These are phyloP conservation scores for Ischnus inquisitorius DNA, from an alignment of 2,888 invertebrate species.

Conservation along the genomic window DNA sequence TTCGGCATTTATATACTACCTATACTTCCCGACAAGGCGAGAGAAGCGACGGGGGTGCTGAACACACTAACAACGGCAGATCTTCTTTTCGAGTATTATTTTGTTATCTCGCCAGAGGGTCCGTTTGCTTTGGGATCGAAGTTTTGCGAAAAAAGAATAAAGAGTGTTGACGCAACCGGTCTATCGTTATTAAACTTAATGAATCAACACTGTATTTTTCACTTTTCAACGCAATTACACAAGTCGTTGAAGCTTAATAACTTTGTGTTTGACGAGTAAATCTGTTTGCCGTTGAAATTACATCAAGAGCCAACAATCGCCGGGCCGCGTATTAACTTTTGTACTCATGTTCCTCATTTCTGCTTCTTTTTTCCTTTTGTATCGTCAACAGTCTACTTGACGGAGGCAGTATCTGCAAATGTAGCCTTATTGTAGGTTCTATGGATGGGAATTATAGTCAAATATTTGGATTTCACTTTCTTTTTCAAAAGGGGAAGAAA, in stretches of 20 bases:
- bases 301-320: constrained; percentile 34
- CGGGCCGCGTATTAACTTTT: constrained; percentile 21
- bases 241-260: neutral
- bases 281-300: constrained; percentile 52
- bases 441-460: constrained; percentile 58
- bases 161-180: neutral
- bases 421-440: constrained; percentile 40
- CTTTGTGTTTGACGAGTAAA: constrained; percentile 35
- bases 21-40: neutral
- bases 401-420: constrained; percentile 40
- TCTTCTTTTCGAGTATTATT: constrained; percentile 48
- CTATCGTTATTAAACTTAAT: neutral
- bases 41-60: neutral
- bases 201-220: constrained; percentile 1
- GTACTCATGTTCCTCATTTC: neutral
- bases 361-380: constrained; percentile 1
- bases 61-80: constrained; percentile 34
- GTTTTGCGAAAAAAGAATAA: neutral
- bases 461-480: constrained; percentile 60
- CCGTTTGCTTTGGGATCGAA: neutral
- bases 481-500: constrained; percentile 30
- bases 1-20: constrained; percentile 41
- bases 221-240: neutral
- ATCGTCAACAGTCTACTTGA: constrained; percentile 27
- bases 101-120: constrained; percentile 15